Percentiles rank a stretch among this genome's conserved stretches.
Conservation (phyloP, 1,140 invertebrate genomes). For the Drepana arcuata region DNA sequence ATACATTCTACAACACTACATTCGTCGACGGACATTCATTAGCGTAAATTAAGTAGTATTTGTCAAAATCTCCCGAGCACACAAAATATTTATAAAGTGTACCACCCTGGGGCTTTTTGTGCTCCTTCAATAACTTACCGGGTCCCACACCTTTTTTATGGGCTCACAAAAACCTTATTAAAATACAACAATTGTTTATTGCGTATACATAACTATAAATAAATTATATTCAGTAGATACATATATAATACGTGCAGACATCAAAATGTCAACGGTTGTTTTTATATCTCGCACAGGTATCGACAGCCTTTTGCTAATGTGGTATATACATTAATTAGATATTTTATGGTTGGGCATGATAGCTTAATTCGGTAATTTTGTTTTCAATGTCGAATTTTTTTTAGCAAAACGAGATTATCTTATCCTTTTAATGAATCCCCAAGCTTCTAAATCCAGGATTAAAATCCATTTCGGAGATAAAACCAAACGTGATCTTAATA, state of each 20-base stretch:
- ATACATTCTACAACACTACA: too few relatives aligned
- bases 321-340: slow-evolving; percentile 54
- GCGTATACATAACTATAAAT: slow-evolving; percentile 15
- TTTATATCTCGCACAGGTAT: slow-evolving; percentile 38
- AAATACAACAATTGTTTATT: slow-evolving; percentile 35
- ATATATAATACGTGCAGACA: slow-evolving; percentile 27
- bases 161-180: slow-evolving; percentile 15
- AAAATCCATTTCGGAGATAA: slow-evolving; percentile 28
- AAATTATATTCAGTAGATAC: not conserved
- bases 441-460: slow-evolving; percentile 26
- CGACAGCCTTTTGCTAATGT: slow-evolving; percentile 53
- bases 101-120: slow-evolving; percentile 23
- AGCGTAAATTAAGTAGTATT: slow-evolving; percentile 68
- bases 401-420: slow-evolving; percentile 24
- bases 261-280: slow-evolving; percentile 45
- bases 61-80: slow-evolving; percentile 50
- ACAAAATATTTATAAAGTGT: slow-evolving; percentile 58
- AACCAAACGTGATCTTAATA: slow-evolving; percentile 17
- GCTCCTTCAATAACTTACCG: slow-evolving; percentile 26
- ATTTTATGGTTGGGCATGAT: slow-evolving; percentile 45
- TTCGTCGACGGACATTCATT: slow-evolving; percentile 55
- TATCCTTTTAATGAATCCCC: slow-evolving; percentile 24
- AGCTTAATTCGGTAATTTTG: slow-evolving; percentile 47
- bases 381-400: slow-evolving; percentile 23
- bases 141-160: slow-evolving; percentile 29